Evolutionary conservation across 2,888 invertebrate species (phyloP), one percentile per base, ranked within the genome.

Genomic region (Pollenia angustigena): DNA sequence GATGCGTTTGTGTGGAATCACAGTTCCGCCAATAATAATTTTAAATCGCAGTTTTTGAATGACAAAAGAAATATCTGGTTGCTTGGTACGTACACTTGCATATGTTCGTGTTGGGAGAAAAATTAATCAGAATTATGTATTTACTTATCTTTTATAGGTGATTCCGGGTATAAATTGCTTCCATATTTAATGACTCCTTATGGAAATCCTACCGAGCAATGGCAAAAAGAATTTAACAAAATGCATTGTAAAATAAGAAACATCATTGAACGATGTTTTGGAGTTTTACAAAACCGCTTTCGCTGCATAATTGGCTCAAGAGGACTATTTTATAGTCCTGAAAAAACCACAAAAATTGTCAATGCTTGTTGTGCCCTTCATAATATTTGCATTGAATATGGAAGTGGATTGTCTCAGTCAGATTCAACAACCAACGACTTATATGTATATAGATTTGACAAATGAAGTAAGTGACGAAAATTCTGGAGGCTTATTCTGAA

Each of bases 341-440:
- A 32, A 48, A 74, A 58, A 40, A 11, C 9, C 7, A 71, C 32
- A 6, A n/a, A 75, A 75, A 75, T 62, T n/a, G 8, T 75, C 1
- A 62, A 62, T 12, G 50, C 12, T 4, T 75, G 50, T 62, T 75
- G 60, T 14, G 16, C 60, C 3, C 48, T 75, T 9, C 50, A 62
- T 14, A 60, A 75, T 32, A 42, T 75, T 0, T 50, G 62, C 23
- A 32, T 72, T 2, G 4, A 8, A 8, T 72, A 72, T n/a, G 58
- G 23, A 54, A 14, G n/a, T 18, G 18, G 18, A 18, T 18, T 18
- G 18, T 18, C 18, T 18, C 4, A 48, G 14, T 2, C 2, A n/a
- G 16, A 40, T 7, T 62, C 16, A 16, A 10, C 1, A 18, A 18
- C 18, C 18, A 18, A 18, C 18, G 1, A 18, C 18, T 18, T 18